Percentiles rank a stretch among this genome's conserved stretches.
Conservation (phyloP, 2,113 vertebrate species). For the Etia nguti region DNA sequence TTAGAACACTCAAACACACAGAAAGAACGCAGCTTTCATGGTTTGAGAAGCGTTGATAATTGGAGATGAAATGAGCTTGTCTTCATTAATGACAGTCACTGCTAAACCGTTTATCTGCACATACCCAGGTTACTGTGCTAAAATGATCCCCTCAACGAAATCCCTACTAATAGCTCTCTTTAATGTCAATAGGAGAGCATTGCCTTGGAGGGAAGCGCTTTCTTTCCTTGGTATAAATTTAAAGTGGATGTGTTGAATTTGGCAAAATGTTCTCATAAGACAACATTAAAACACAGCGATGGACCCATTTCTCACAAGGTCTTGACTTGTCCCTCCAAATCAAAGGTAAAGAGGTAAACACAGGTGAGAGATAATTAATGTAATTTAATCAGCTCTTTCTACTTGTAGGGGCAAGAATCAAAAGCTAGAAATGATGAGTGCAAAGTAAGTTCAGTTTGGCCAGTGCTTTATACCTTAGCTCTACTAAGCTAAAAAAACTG, state of each 20-base stretch:
- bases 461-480: not conserved
- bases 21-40: conserved; percentile 18
- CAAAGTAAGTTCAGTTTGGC: not conserved
- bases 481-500: not conserved
- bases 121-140: conserved; percentile 49
- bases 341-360: not conserved
- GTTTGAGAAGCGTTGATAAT: conserved; percentile 54
- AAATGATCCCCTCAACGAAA: conserved; percentile 33
- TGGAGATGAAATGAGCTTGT: conserved; percentile 59
- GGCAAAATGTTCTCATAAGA: not conserved
- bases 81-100: conserved; percentile 53
- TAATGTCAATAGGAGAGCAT: conserved; percentile 41
- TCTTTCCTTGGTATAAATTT: conserved; percentile 16
- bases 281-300: not conserved
- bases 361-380: conserved; percentile 9
- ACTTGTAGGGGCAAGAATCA: not conserved
- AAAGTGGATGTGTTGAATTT: conserved; percentile 11
- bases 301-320: not conserved
- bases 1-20: not conserved
- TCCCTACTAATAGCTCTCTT: conserved; percentile 51
- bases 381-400: not conserved
- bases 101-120: conserved; percentile 56
- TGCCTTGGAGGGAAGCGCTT: conserved; percentile 14
- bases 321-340: not conserved
- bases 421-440: not conserved